These are phyloP conservation scores for Phaethornis superciliosus DNA, from an alignment of 2,113 vertebrate species.

Conservation along the genomic window DNA sequence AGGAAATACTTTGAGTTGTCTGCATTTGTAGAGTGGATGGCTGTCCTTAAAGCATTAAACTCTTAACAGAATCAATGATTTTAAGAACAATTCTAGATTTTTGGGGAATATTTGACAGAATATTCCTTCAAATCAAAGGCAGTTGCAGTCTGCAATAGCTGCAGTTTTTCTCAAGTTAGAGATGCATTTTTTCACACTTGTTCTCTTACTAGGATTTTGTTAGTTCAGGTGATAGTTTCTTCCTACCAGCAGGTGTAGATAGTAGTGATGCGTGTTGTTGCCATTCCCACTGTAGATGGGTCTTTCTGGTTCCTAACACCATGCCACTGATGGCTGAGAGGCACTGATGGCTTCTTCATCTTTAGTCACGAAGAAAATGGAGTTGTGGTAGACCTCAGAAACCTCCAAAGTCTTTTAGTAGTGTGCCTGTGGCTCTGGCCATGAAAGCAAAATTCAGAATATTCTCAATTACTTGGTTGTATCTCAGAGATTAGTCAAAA, in stretches of 20 bases:
- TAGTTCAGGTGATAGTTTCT: background rate
- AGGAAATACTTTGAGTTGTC: background rate
- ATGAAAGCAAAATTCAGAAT: background rate
- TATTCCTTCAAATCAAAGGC: background rate
- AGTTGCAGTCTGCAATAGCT: background rate
- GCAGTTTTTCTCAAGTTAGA: background rate
- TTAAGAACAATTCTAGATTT: background rate
- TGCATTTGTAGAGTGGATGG: background rate
- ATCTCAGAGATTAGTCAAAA: background rate
- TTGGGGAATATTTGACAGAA: background rate
- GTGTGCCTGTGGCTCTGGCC: background rate
- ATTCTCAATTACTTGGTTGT: background rate
- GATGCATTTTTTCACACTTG: background rate
- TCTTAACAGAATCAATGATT: background rate
- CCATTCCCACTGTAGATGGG: background rate
- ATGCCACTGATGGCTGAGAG: background rate
- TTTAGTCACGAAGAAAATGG: background rate
- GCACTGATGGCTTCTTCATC: background rate
- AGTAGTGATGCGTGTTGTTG: background rate
- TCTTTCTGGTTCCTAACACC: background rate
- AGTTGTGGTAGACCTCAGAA: background rate
- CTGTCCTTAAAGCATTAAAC: background rate
- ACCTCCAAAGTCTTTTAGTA: background rate
- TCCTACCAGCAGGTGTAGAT: background rate
- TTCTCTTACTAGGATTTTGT: background rate